phyloP scores from a whole-genome alignment of 2,888 invertebrate species.

The Autographa pulchrina region DNA sequence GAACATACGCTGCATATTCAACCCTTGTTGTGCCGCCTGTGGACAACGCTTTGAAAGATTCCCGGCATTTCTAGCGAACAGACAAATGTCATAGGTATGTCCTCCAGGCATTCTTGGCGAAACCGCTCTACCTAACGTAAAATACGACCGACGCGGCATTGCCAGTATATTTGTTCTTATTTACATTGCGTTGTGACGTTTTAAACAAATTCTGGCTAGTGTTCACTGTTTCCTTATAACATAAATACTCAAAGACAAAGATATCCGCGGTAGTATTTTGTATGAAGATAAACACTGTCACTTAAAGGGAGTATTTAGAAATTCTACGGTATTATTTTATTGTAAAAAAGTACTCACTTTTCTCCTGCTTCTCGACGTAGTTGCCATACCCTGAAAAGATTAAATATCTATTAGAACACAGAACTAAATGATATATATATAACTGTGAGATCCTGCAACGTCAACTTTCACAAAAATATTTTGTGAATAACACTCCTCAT shows the following conservation, averaged over 20 bases:
- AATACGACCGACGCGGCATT: constrained; percentile 38
- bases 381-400: constrained; percentile 82
- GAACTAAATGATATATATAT: fast-evolving
- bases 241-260: not conserved
- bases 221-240: constrained; percentile 10
- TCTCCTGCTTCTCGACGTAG: constrained; percentile 71
- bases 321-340: not conserved
- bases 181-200: constrained; percentile 35
- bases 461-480: not conserved
- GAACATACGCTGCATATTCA: constrained; percentile 65
- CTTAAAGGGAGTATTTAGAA: not conserved
- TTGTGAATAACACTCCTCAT: not conserved
- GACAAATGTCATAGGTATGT: constrained; percentile 52
- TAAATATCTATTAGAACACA: constrained; percentile 38
- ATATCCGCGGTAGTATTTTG: not conserved
- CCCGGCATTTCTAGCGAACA: constrained; percentile 65
- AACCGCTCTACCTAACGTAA: constrained; percentile 43
- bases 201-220: constrained; percentile 20
- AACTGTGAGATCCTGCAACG: not conserved
- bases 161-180: constrained; percentile 41
- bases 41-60: constrained; percentile 72
- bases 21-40: constrained; percentile 49
- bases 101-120: constrained; percentile 47
- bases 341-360: constrained; percentile 65
- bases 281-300: not conserved